Evolutionary conservation across 2,888 invertebrate species (phyloP), one percentile per base, ranked within the genome.

Genomic region (Autographa gamma): DNA sequence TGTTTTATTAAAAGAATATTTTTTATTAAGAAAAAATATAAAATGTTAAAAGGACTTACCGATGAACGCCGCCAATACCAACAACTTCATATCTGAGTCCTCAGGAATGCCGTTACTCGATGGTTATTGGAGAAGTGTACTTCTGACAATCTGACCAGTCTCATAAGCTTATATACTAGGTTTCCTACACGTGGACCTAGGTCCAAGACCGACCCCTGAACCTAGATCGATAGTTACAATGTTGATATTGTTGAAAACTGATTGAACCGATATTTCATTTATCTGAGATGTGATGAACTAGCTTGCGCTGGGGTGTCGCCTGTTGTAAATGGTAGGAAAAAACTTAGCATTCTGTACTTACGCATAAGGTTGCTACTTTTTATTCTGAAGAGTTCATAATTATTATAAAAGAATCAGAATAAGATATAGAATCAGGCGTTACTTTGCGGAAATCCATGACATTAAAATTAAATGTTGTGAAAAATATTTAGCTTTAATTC

Each of bases 11-110:
- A 9, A 1, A 38, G 9, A 38, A 3, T 9, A 38, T 11, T 11
- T 38, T 38, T 38, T 11, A 11, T 38, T 38, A 11, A 6, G 9
- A 8, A 5, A 38, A 38, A 38, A 0, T 11, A 38, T 0, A 38
- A 38, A 38, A 2, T 52, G 65, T 25, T 25, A 65, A 32, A 74
- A 74, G 54, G 16, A 89, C 95, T 94, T 56, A 95, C 95, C 95
- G 79, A 95, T 88, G 69, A 95, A 76, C 84, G 93, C 94, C 92
- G 94, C 91, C 74, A 95, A 78, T 66, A 93, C 87, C 81, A 93
- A 81, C 77, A 93, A 80, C 90, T 93, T 95, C 95, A 95, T 95
- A 60, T 60, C 77, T 62, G n/a, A 60, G 60, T 71, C 73, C 69
- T 71, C 69, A 86, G 75, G 80, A 77, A 74, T 81, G 79, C 84